These are phyloP conservation scores for Hetaerina titia DNA, from an alignment of 2,888 invertebrate genomes.

Conservation along the genomic window DNA sequence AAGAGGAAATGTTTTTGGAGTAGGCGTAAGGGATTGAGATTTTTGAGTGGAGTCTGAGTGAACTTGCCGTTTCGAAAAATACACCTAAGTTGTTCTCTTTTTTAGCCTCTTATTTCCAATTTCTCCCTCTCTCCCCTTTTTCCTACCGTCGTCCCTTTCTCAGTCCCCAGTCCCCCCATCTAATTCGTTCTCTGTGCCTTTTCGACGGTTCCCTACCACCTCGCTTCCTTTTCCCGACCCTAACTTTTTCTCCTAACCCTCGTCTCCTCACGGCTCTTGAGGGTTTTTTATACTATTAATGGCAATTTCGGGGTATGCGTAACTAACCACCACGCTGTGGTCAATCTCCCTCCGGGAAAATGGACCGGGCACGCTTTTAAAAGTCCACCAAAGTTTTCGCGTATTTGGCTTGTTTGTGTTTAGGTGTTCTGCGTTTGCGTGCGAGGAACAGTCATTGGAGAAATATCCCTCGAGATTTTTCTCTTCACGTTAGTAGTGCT, in stretches of 20 bases:
- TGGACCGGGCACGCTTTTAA: constrained; percentile 12
- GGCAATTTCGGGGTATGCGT: not conserved
- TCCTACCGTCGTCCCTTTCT: not conserved
- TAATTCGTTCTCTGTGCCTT: not conserved
- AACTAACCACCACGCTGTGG: not conserved
- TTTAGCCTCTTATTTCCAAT: not conserved
- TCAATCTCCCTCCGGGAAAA: not conserved
- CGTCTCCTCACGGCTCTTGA: not conserved
- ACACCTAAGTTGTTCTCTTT: not conserved
- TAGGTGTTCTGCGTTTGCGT: not conserved
- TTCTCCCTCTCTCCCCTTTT: not conserved
- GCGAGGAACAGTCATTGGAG: not conserved
- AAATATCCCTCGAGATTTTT: not conserved
- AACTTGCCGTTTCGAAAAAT: not conserved
- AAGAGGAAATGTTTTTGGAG: not conserved
- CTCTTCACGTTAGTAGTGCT: not conserved
- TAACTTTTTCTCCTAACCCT: not conserved
- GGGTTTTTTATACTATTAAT: constrained; percentile 31
- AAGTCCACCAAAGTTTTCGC: constrained; percentile 15
- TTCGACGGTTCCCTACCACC: not conserved
- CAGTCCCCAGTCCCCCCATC: not conserved
- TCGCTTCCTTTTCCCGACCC: not conserved
- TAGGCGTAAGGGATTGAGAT: not conserved
- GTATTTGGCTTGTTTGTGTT: not conserved
- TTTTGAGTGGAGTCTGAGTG: not conserved